Percentiles rank a stretch among this genome's conserved stretches.
Evolutionary conservation across 2,888 invertebrate species (phyloP).

Genomic region (Drepanosiphum platanoidis): DNA sequence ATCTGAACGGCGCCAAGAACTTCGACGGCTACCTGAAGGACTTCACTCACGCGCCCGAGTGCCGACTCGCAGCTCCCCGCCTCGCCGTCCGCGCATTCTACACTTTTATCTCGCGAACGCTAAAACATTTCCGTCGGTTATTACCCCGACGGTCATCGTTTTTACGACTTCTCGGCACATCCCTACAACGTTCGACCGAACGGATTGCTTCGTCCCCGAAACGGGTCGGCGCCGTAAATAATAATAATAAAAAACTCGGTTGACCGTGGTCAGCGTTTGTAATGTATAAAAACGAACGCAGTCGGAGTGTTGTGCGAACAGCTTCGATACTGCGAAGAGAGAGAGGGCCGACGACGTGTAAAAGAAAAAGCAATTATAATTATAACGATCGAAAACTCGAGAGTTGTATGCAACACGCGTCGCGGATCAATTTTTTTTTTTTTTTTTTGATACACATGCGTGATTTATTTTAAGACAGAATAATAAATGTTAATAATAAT

Average conservation of each 20-base stretch:
- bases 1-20: neutral
- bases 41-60: neutral
- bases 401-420: neutral
- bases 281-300: no score
- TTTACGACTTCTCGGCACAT: neutral
- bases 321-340: no score
- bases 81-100: neutral
- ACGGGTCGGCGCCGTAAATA: no score
- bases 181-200: neutral
- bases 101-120: no score
- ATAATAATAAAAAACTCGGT: no score
- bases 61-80: neutral
- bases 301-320: no score
- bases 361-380: no score
- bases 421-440: neutral
- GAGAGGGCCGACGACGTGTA: no score
- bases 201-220: no score
- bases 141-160: neutral
- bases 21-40: neutral
- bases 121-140: conserved; percentile 8
- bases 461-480: conserved; percentile 1
- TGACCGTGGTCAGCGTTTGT: no score
- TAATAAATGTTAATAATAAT: conserved; percentile 9
- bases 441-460: neutral
- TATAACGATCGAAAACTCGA: neutral